These are phyloP conservation scores for Mobula birostris DNA, from an alignment of 2,113 vertebrate genomes.

Conservation along the genomic window DNA sequence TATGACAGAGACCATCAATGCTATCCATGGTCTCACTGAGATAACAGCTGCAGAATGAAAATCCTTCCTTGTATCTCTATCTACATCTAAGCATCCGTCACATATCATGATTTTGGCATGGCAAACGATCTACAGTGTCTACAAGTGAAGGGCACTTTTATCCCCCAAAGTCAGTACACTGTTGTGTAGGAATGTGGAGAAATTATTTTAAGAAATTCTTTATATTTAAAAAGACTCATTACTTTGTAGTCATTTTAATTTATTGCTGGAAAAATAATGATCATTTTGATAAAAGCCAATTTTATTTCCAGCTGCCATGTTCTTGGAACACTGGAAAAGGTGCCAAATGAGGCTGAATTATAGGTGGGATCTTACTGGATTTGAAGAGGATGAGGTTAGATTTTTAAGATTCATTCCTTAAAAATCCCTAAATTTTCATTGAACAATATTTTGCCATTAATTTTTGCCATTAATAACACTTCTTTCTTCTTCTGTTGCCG, in stretches of 20 bases:
- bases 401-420: slow-evolving; percentile 40
- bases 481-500: slow-evolving; percentile 51
- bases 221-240: neutral
- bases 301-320: slow-evolving; percentile 72
- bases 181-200: neutral
- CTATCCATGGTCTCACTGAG: neutral
- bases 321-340: slow-evolving; percentile 99
- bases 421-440: slow-evolving; percentile 36
- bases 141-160: neutral
- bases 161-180: neutral
- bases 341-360: slow-evolving; percentile 95
- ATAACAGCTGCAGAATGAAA: neutral
- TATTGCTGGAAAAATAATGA: neutral
- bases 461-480: slow-evolving; percentile 46
- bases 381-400: slow-evolving; percentile 87
- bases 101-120: neutral
- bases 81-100: neutral
- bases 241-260: neutral
- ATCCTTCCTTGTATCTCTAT: neutral
- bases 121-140: neutral
- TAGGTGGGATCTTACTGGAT: slow-evolving; percentile 86
- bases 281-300: slow-evolving; percentile 28
- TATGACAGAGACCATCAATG: neutral
- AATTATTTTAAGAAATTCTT: neutral
- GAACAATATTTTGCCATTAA: slow-evolving; percentile 40